A percentile compares a stretch with the other conserved stretches of the same genome.
Evolutionary conservation across 2,888 invertebrate genomes (phyloP).

Genomic region (Archaeoteleia sp.): DNA sequence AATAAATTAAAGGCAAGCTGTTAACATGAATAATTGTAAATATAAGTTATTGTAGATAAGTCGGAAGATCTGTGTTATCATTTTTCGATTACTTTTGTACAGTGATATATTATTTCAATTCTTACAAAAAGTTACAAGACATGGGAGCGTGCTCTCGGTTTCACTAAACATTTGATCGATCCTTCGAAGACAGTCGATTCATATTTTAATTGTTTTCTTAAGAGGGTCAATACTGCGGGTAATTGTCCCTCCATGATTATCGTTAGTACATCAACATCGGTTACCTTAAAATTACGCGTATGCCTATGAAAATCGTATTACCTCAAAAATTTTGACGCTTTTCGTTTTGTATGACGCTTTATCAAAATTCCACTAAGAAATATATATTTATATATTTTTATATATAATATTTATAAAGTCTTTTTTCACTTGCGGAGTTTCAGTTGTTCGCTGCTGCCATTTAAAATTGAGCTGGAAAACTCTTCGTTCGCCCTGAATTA

Average conservation of each 20-base stretch:
- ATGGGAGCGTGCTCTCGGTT: conserved; percentile 49
- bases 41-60: conserved; percentile 25
- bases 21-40: no score
- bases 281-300: conserved; percentile 56
- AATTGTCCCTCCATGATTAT: conserved; percentile 48
- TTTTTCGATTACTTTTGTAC: conserved; percentile 54
- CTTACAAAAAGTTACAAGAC: conserved; percentile 52
- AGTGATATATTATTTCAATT: conserved; percentile 54
- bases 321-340: conserved; percentile 47
- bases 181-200: conserved; percentile 48
- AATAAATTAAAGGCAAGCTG: conserved; percentile 22
- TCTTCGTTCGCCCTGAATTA: conserved; percentile 49
- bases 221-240: conserved; percentile 35
- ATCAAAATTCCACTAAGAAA: conserved; percentile 69
- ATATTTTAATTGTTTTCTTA: conserved; percentile 45
- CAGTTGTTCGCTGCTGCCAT: conserved; percentile 37
- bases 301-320: conserved; percentile 53
- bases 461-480: conserved; percentile 30
- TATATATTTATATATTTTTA: conserved; percentile 66
- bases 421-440: conserved; percentile 50
- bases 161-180: conserved; percentile 48
- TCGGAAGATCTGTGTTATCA: conserved; percentile 40
- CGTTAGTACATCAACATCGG: conserved; percentile 56
- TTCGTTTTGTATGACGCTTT: conserved; percentile 56
- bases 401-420: conserved; percentile 57